Percentiles rank a stretch among this genome's conserved stretches.
Conservation (phyloP, 2,888 invertebrate species). For the Pseudococcus viburni region DNA sequence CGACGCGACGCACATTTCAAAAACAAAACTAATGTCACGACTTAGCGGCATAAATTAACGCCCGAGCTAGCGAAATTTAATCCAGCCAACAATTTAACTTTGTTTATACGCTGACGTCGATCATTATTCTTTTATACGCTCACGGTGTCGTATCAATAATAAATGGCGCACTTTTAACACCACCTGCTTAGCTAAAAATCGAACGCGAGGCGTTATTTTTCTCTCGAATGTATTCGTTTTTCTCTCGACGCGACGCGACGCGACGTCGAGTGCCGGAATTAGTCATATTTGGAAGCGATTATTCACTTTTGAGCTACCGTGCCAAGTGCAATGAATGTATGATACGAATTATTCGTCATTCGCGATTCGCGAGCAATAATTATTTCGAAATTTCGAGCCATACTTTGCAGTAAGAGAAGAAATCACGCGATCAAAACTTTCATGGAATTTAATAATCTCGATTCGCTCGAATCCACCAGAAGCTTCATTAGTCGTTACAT, state of each 20-base stretch:
- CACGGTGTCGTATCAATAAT: constrained; percentile 45
- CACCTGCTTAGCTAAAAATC: constrained; percentile 55
- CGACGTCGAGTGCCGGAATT: neutral
- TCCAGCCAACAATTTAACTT: constrained; percentile 51
- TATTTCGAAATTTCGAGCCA: neutral
- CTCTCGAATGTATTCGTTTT: neutral
- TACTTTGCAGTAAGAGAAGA: too few species aligned
- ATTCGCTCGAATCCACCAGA: too few species aligned
- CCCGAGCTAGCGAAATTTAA: constrained; percentile 11
- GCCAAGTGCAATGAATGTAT: neutral
- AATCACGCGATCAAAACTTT: too few species aligned
- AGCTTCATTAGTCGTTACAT: too few species aligned
- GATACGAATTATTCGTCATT: neutral
- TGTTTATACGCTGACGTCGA: constrained; percentile 53
- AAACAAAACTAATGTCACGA: constrained; percentile 17
- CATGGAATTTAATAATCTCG: too few species aligned
- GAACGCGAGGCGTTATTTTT: constrained; percentile 47
- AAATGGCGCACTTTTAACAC: constrained; percentile 47
- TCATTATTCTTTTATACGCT: constrained; percentile 50
- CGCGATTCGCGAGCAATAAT: neutral
- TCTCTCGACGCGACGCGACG: neutral
- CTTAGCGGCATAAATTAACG: constrained; percentile 37
- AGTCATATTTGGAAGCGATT: neutral
- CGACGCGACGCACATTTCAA: neutral
- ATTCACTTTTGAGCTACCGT: neutral